These are phyloP conservation scores for Oncorhynchus kisutch DNA, from an alignment of 2,113 vertebrate species.

Conservation along the genomic window DNA sequence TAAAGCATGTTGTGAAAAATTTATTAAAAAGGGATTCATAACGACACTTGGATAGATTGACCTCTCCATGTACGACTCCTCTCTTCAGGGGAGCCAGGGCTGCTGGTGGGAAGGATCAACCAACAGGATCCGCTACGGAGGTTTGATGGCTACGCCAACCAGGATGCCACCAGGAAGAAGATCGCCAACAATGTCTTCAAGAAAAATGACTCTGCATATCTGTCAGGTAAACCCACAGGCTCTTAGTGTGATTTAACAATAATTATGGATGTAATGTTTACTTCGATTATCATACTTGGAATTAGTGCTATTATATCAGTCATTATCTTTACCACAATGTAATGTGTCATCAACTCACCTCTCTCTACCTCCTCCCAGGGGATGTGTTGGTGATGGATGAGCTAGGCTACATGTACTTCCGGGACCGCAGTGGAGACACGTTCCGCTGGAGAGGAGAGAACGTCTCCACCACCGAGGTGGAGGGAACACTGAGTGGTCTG, in stretches of 20 bases:
- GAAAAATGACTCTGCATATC: conserved; percentile 85
- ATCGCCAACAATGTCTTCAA: conserved; percentile 82
- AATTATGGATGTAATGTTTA: too few relatives aligned
- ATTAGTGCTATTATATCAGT: too few relatives aligned
- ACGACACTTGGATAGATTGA: background rate
- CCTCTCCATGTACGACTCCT: background rate
- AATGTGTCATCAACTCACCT: background rate
- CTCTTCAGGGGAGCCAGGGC: conserved; percentile 71
- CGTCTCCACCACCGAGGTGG: conserved; percentile 89
- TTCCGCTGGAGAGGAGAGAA: conserved; percentile 93
- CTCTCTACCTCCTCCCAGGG: conserved; percentile 60
- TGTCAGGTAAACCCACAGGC: conserved; percentile 75
- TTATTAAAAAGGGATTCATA: too few relatives aligned
- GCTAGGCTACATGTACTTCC: conserved; percentile 91
- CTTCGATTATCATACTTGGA: too few relatives aligned
- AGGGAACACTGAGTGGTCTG: conserved; percentile 81
- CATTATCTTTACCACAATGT: background rate
- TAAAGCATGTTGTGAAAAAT: too few relatives aligned
- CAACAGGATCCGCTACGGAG: conserved; percentile 85
- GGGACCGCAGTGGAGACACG: conserved; percentile 86
- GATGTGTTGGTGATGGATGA: conserved; percentile 92
- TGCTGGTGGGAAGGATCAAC: conserved; percentile 86
- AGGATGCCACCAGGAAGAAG: conserved; percentile 86
- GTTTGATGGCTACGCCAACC: conserved; percentile 86
- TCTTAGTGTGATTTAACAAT: background rate